phyloP scores from a whole-genome alignment of 2,797 vertebrate species.

The Eulemur coronatus region DNA sequence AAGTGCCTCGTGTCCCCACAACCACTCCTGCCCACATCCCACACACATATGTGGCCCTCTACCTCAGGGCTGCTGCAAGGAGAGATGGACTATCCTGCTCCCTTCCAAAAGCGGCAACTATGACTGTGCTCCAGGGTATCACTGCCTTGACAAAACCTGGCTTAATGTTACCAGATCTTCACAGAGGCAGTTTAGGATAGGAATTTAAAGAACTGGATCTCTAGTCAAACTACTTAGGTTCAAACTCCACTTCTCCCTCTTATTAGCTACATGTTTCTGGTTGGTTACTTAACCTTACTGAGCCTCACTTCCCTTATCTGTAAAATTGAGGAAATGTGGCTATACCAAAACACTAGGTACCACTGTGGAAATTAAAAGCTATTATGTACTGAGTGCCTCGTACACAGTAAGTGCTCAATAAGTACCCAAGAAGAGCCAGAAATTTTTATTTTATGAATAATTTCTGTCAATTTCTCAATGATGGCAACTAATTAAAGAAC shows the following conservation, averaged over 20 bases:
- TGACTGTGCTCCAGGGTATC: background rate
- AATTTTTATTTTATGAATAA: background rate
- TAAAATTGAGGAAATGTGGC: background rate
- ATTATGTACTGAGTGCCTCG: background rate
- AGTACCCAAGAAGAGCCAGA: background rate
- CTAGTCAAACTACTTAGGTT: background rate
- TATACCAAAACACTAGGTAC: background rate
- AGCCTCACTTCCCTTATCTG: background rate
- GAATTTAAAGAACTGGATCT: background rate
- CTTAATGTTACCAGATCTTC: background rate
- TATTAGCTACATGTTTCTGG: background rate
- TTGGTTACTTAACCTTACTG: background rate
- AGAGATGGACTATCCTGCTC: background rate
- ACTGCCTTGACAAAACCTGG: background rate
- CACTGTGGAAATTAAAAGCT: background rate
- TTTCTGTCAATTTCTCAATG: background rate
- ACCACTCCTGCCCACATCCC: background rate
- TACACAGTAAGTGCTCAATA: background rate
- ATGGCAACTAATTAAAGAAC: background rate
- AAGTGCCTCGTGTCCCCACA: background rate
- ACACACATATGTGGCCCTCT: background rate
- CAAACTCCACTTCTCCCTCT: background rate
- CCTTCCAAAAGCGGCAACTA: background rate
- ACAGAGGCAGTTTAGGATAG: background rate
- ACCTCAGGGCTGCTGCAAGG: background rate